Evolutionary conservation across 2,888 invertebrate genomes (phyloP).

Genomic region (Apamea epomidion): DNA sequence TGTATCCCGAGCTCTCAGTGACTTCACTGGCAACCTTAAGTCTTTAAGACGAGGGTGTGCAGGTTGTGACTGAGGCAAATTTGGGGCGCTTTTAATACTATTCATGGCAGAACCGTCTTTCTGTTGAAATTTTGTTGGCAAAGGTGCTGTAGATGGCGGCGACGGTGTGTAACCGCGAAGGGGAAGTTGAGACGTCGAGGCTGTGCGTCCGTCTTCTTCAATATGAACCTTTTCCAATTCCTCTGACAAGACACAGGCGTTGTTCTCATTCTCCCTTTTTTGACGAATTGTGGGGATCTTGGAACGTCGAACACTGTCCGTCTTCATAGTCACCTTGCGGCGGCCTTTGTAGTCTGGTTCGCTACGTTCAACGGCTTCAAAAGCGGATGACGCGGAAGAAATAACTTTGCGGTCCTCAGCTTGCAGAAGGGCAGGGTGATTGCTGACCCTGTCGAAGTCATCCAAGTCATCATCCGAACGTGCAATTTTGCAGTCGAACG

Average conservation of each 20-base stretch:
- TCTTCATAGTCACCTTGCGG: slow-evolving; percentile 90
- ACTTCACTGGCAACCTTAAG: slow-evolving; percentile 93
- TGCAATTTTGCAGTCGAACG: slow-evolving; percentile 96
- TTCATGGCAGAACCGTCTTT: slow-evolving; percentile 93
- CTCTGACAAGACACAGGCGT: slow-evolving; percentile 84
- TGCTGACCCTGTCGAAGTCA: slow-evolving; percentile 95
- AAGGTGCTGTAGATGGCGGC: slow-evolving; percentile 95
- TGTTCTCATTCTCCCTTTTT: slow-evolving; percentile 86
- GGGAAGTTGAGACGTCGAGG: slow-evolving; percentile 91
- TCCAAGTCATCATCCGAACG: slow-evolving; percentile 95
- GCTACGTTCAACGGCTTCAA: slow-evolving; percentile 87
- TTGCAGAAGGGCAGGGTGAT: slow-evolving; percentile 94
- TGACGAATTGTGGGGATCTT: slow-evolving; percentile 91
- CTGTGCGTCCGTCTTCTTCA: slow-evolving; percentile 89
- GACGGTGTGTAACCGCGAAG: slow-evolving; percentile 94
- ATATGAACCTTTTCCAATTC: slow-evolving; percentile 92
- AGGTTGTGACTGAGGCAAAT: slow-evolving; percentile 92
- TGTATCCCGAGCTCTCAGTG: slow-evolving; percentile 91
- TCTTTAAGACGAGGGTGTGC: slow-evolving; percentile 93
- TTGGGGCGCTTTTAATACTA: slow-evolving; percentile 95
- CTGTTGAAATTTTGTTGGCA: slow-evolving; percentile 95
- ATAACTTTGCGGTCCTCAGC: slow-evolving; percentile 86
- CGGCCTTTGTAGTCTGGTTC: slow-evolving; percentile 90
- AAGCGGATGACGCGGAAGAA: slow-evolving; percentile 88
- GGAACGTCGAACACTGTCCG: slow-evolving; percentile 90